A percentile compares a stretch with the other conserved stretches of the same genome.
Conservation (phyloP, 2,888 invertebrate genomes). For the Noctuana brunneofusca region DNA sequence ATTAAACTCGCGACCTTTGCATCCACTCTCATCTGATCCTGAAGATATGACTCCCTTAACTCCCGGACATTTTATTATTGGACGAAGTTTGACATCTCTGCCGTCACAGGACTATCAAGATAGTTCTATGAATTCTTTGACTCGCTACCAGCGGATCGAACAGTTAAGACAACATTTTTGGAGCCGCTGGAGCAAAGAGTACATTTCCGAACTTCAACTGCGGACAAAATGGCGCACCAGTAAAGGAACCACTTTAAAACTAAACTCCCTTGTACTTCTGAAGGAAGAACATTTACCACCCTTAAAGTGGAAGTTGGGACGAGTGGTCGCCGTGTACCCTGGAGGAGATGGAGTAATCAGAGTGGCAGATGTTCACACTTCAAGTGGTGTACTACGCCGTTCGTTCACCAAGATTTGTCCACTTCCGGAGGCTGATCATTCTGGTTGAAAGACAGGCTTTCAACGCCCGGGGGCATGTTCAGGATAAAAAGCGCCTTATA, state of each 20-base stretch:
- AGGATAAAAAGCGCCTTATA: too few relatives aligned
- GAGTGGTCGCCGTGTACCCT: constrained; percentile 17
- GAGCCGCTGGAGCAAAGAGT: constrained; percentile 38
- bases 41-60: constrained; percentile 8
- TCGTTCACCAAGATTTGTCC: constrained; percentile 25
- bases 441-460: constrained; percentile 19
- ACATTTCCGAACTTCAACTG: constrained; percentile 36
- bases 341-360: constrained; percentile 25
- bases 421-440: constrained; percentile 2
- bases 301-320: not conserved
- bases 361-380: constrained; percentile 24
- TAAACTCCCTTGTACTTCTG: constrained; percentile 28
- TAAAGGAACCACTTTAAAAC: constrained; percentile 8
- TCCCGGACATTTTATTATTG: constrained; percentile 28
- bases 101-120: constrained; percentile 17
- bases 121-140: not conserved
- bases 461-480: constrained; percentile 33
- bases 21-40: not conserved
- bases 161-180: constrained; percentile 37
- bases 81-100: constrained; percentile 27
- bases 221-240: constrained; percentile 31
- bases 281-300: constrained; percentile 22
- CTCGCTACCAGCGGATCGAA: constrained; percentile 33
- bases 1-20: not conserved
- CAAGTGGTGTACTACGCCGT: constrained; percentile 13